Base-by-base conservation (phyloP, 2,113 vertebrate genomes). In the Morone chrysops region DNA sequence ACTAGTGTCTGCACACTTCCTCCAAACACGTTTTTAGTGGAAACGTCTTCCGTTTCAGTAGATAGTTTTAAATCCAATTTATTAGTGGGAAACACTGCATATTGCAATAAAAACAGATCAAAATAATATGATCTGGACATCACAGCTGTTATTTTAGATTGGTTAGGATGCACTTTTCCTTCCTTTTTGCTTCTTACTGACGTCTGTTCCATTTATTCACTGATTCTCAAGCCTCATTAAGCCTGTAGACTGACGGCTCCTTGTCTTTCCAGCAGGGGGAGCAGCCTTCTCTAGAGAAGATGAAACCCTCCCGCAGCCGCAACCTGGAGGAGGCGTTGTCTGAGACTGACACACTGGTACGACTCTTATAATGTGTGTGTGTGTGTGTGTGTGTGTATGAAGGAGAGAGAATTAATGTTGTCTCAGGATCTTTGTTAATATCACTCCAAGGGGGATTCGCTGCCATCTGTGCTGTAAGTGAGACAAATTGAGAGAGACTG, bases 221-320 rank as follows among this genome's bases (percentile, higher is more conserved):
- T 72, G 12, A 70, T 14, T 69, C 17, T 43, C 0, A 13, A 60
- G 25, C 48, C 40, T 69, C 62, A 65, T 61, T 54, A 54, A 43
- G 22, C 5, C 3, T 72, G 10, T 60, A 10, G 53, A 71, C 68
- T 85, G 72, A 2, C 0, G 6, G 18, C 76, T 8, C 47, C 17
- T 62, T 56, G 20, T 90, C 40, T 83, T 20, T 75, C 91, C 93
- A 94, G 91, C 95, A 96, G 93, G 94, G 94, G 75, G 95, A 96
- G 71, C 93, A 93, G 83, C 91, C 89, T 71, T 83, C 92, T 0
- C 65, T 95, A 2, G 97, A 97, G 89, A 97, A 95, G 94, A 90
- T 97, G 93, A 97, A 96, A 92, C 93, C 92, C 12, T 95, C 96
- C 8, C 94, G 95, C 87, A 97, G 95, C 86, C 96, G 96, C 90